Evolutionary conservation across 1,140 invertebrate genomes (phyloP), one percentile per base, ranked within the genome.

Genomic region (Diachasmimorpha longicaudata): DNA sequence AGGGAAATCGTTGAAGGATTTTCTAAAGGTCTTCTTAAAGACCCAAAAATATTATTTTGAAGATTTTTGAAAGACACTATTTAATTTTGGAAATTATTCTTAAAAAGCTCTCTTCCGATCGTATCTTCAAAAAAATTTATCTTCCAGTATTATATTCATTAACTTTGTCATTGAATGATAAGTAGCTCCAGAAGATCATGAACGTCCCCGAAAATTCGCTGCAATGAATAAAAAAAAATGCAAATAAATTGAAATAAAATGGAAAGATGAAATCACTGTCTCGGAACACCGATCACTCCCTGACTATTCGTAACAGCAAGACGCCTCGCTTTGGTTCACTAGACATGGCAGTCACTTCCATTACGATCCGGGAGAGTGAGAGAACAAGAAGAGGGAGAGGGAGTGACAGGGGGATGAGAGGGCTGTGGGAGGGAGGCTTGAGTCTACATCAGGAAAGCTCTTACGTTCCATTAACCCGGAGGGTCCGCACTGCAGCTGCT

Each of bases 381-480:
- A 55, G 48, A 55, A 55, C 48, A 42, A 42, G 39, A 21, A 55
- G 48, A 55, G 48, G 19, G 48, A 16, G 48, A 16, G 5, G 13
- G 13, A 52, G 13, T 5, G 46, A 4, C 4, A 14, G 10, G 3
- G 39, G 9, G 52, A 19, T 10, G 16, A 21, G 52, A 58, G 5
- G 46, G 14, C 14, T 2, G 19, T 19, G 23, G 55, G 58, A 66
- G 25, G 14, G 21, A 31, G 4, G 58, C 13, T 55, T 21, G 48
- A 14, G n/a, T 19, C 68, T 71, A 39, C 16, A 70, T 67, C 58
- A 69, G 36, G 69, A 70, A 79, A 74, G 75, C 81, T 82, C 76
- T 81, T 77, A 79, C 78, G 70, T 76, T 72, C 77, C 76, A 78
- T 81, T 79, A 79, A 77, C 74, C 16, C 37, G 44, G n/a, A 21